Base-by-base conservation (phyloP, 2,888 invertebrate species). In the Drosophila macrospina region DNA sequence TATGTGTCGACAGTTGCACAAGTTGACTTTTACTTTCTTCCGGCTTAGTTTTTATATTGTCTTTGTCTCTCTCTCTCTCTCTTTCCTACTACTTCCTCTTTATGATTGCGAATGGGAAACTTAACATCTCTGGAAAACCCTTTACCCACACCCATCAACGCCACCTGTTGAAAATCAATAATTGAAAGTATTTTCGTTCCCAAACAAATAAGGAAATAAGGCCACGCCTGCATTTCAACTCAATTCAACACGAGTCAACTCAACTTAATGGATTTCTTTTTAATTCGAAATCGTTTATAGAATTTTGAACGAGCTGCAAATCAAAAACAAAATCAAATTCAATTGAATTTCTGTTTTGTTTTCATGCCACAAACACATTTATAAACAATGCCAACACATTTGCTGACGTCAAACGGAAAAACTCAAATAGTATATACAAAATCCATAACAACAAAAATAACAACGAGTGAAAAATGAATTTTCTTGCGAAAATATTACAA, bases 11-110 rank as follows among this genome's bases (percentile, higher is more conserved):
- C 69, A 65, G 51, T 72, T 75, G 69, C 69, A 65, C 51, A 73
- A 61, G 42, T 54, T 55, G 47, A 80, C 82, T 80, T 84, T 82
- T 82, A 84, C 84, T 82, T 84, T 81, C 72, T 69, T 77, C 77
- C 77, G 76, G 76, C 32, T 73, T 69, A 71, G 68, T 28, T 71
- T 67, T 52, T 13, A 10, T 56, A 60, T 63, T 15, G 37, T 30
- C 26, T 28, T 26, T 39, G 5, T 11, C 10, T 36, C 34, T 20
- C 30, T 15, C 15, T 10, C 5, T 20, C 1, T 15, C 8, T 15
- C 37, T 16, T 39, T 5, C 20, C 39, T 2, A 16, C 13, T 7
- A 13, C 7, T 13, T 16, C 26, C 7, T 26, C n/a, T n/a, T 26
- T 26, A 7, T 5, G 5, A 4, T 15, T 4, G 32, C 20, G 41